Conservation (phyloP, 1,140 invertebrate genomes). For the Bemisia tabaci region DNA sequence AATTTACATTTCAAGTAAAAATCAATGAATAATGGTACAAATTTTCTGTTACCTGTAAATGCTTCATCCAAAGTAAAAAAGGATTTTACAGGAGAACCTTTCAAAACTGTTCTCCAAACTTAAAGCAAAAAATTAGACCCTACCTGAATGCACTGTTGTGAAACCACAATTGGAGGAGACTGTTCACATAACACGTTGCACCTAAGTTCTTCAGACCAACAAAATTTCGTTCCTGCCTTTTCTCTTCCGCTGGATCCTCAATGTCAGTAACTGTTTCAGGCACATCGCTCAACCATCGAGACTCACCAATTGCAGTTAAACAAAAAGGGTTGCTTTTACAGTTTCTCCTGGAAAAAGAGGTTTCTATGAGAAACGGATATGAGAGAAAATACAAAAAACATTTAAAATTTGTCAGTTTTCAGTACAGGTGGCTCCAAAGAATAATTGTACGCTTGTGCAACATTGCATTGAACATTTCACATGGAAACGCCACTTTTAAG, state of each 20-base stretch:
- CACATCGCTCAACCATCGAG: conserved; percentile 33
- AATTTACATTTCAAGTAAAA: no score
- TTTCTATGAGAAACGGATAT: no score
- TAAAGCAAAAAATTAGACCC: conserved; percentile 10
- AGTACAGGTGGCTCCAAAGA: no score
- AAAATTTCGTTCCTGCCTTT: conserved; percentile 35
- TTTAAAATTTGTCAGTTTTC: no score
- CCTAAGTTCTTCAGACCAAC: conserved; percentile 56
- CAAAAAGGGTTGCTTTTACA: conserved; percentile 52
- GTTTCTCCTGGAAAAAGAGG: conserved; percentile 40
- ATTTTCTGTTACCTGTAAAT: no score
- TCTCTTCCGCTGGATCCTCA: conserved; percentile 38
- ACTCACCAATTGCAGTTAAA: conserved; percentile 45
- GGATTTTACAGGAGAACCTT: no score
- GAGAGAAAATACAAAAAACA: no score
- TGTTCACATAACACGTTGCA: conserved; percentile 61
- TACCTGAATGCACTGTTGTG: conserved; percentile 49
- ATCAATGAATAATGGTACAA: no score
- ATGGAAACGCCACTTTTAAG: no score
- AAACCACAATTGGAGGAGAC: conserved; percentile 57
- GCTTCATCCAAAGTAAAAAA: no score
- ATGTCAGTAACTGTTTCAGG: conserved; percentile 26
- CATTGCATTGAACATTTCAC: no score
- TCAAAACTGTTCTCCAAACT: conserved; percentile 1
- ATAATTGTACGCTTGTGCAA: no score